phyloP scores from a whole-genome alignment of 2,113 vertebrate species.

The Gobiocypris rarus region DNA sequence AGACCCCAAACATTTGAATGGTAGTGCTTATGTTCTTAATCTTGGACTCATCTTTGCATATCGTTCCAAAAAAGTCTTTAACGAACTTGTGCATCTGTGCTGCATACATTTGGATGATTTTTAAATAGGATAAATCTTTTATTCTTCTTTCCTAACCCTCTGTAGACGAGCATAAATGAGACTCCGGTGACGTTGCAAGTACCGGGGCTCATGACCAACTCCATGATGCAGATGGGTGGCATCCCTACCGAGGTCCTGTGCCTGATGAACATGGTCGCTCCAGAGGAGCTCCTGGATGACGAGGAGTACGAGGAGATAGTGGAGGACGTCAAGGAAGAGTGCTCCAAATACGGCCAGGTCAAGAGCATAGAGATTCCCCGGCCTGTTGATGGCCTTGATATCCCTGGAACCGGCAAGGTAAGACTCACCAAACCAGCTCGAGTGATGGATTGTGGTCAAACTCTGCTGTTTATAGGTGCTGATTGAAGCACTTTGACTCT shows the following conservation, averaged over 20 bases:
- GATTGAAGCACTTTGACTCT: background rate
- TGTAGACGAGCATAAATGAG: conserved; percentile 90
- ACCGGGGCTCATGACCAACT: conserved; percentile 88
- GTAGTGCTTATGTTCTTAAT: background rate
- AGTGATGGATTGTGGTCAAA: background rate
- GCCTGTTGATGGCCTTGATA: conserved; percentile 90
- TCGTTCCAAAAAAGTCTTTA: background rate
- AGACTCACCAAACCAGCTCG: background rate
- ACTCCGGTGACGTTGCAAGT: conserved; percentile 93
- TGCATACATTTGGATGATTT: background rate
- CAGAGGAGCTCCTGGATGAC: conserved; percentile 89
- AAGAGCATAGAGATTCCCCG: conserved; percentile 94
- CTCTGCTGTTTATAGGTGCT: background rate
- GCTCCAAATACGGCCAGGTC: conserved; percentile 91
- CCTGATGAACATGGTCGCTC: conserved; percentile 95
- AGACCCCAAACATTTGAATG: background rate
- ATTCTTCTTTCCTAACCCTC: background rate
- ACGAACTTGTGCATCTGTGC: background rate
- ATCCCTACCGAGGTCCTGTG: conserved; percentile 91
- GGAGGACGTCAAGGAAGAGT: conserved; percentile 90
- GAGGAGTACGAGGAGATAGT: conserved; percentile 94
- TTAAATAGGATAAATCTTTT: background rate
- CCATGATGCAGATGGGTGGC: conserved; percentile 88
- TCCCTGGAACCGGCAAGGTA: conserved; percentile 92
- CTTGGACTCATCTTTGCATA: background rate